A percentile compares a stretch with the other conserved stretches of the same genome.
These are phyloP conservation scores for Mongoloraphidia duomilia DNA, from an alignment of 2,888 invertebrate genomes.

Conservation along the genomic window DNA sequence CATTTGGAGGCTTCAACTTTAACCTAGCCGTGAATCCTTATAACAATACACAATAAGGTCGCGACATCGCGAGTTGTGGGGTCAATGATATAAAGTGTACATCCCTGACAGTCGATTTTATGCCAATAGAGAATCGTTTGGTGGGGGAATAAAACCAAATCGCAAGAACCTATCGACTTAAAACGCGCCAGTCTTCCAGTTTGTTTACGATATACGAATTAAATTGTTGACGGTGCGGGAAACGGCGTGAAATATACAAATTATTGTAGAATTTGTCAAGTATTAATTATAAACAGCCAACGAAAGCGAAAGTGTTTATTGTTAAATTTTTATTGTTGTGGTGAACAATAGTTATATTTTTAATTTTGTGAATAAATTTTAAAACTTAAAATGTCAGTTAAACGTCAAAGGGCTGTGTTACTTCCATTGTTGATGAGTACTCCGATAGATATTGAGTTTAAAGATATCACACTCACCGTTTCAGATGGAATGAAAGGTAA, in stretches of 20 bases:
- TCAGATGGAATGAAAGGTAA: not conserved
- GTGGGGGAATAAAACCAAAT: too few species aligned
- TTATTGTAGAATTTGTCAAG: not conserved
- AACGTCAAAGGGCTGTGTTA: conserved; percentile 1
- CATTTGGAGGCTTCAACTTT: too few species aligned
- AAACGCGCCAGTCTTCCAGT: too few species aligned
- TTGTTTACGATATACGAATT: too few species aligned
- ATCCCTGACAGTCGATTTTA: too few species aligned
- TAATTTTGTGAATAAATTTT: not conserved
- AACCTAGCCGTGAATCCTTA: too few species aligned
- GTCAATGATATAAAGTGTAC: too few species aligned
- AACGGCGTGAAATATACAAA: not conserved
- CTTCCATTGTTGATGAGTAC: not conserved
- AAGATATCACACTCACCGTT: not conserved
- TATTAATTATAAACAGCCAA: not conserved
- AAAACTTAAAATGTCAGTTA: not conserved
- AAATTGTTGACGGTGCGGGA: too few species aligned
- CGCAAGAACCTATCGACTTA: too few species aligned
- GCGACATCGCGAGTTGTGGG: too few species aligned
- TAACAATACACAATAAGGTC: too few species aligned
- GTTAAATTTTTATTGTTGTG: not conserved
- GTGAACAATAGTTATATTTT: not conserved
- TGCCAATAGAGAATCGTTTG: too few species aligned
- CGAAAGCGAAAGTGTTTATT: not conserved
- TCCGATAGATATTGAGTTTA: conserved; percentile 4